Conservation (phyloP, 2,888 invertebrate species). For the Fabriciana adippe region DNA sequence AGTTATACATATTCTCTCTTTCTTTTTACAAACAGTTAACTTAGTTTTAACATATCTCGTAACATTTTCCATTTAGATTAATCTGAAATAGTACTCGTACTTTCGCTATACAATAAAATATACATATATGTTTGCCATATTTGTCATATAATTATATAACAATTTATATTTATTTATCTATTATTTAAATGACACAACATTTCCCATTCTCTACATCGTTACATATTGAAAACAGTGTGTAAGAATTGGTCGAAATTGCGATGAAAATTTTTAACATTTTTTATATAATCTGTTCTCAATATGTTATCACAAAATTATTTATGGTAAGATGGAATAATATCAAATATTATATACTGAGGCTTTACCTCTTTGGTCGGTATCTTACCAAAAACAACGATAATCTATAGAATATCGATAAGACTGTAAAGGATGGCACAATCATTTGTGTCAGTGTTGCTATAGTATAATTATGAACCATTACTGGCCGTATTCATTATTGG, state of each 20-base stretch:
- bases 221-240: slow-evolving; percentile 59
- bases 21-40: slow-evolving; percentile 82
- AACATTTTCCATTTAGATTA: slow-evolving; percentile 80
- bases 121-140: slow-evolving; percentile 72
- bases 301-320: slow-evolving; percentile 45
- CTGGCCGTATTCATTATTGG: slow-evolving; percentile 64
- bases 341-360: slow-evolving; percentile 42
- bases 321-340: slow-evolving; percentile 45
- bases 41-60: slow-evolving; percentile 79
- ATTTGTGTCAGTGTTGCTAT: slow-evolving; percentile 56
- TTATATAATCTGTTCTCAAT: slow-evolving; percentile 44
- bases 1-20: slow-evolving; percentile 80
- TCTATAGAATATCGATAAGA: slow-evolving; percentile 38
- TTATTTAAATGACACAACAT: slow-evolving; percentile 79
- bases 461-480: slow-evolving; percentile 54
- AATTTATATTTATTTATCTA: slow-evolving; percentile 69
- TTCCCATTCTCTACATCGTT: slow-evolving; percentile 63
- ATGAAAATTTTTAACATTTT: slow-evolving; percentile 22
- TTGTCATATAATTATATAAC: slow-evolving; percentile 77
- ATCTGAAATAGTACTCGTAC: slow-evolving; percentile 73
- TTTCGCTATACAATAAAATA: slow-evolving; percentile 81
- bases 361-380: slow-evolving; percentile 43
- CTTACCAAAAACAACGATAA: slow-evolving; percentile 43
- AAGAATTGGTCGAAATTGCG: slow-evolving; percentile 37
- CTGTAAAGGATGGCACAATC: slow-evolving; percentile 64